A percentile compares a stretch with the other conserved stretches of the same genome.
Conservation (phyloP, 2,113 vertebrate genomes). For the Numida meleagris region DNA sequence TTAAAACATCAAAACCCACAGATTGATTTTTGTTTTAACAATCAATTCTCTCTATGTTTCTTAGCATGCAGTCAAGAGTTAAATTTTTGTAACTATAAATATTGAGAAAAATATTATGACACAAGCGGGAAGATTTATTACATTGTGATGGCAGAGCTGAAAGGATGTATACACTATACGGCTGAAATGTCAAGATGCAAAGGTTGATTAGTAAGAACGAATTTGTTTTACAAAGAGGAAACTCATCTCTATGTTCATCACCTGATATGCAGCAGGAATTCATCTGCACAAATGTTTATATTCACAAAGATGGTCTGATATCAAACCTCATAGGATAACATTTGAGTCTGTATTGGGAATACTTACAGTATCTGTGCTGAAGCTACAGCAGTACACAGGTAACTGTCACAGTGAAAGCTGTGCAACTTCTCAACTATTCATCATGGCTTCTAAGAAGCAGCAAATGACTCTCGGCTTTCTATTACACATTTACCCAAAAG, state of each 20-base stretch:
- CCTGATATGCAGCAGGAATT: slow-evolving; percentile 50
- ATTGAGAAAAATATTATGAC: slow-evolving; percentile 68
- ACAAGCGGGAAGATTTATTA: slow-evolving; percentile 74
- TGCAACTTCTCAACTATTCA: slow-evolving; percentile 29
- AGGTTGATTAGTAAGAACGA: slow-evolving; percentile 70
- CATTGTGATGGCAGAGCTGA: slow-evolving; percentile 69
- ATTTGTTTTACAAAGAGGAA: slow-evolving; percentile 67
- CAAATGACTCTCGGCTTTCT: neutral
- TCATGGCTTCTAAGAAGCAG: slow-evolving; percentile 4
- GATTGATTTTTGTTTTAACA: slow-evolving; percentile 77
- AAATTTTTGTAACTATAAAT: slow-evolving; percentile 76
- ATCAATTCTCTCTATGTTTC: slow-evolving; percentile 68
- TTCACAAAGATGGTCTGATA: slow-evolving; percentile 36
- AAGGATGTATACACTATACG: slow-evolving; percentile 65
- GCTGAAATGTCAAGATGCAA: slow-evolving; percentile 70
- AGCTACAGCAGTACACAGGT: slow-evolving; percentile 17
- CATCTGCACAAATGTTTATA: slow-evolving; percentile 36
- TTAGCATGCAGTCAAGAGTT: slow-evolving; percentile 74
- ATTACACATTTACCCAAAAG: neutral
- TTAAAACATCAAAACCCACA: slow-evolving; percentile 77
- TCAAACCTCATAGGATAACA: neutral
- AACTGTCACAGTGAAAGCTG: slow-evolving; percentile 27
- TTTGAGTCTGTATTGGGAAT: neutral
- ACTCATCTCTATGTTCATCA: slow-evolving; percentile 70
- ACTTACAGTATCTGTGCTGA: slow-evolving; percentile 45